Percentiles rank a stretch among this genome's conserved stretches.
These are phyloP conservation scores for Molanna angustata DNA, from an alignment of 2,888 invertebrate species.

Conservation along the genomic window DNA sequence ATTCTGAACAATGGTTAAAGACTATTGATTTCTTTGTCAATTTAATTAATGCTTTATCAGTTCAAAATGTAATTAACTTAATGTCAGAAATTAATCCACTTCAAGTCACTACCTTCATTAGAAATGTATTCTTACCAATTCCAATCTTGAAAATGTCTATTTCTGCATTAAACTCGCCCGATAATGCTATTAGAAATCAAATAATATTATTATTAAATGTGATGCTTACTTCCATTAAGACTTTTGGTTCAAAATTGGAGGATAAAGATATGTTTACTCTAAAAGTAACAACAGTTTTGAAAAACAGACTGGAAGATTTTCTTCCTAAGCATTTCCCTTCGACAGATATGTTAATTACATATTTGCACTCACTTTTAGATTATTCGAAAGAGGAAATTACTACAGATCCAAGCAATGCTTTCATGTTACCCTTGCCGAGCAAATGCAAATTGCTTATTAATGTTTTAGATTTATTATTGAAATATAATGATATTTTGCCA, in stretches of 20 bases:
- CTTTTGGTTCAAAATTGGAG: slow-evolving; percentile 55
- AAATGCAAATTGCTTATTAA: slow-evolving; percentile 43
- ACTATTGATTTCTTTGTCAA: slow-evolving; percentile 48
- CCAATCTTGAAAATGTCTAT: slow-evolving; percentile 50
- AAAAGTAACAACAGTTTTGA: slow-evolving; percentile 41
- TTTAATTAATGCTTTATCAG: slow-evolving; percentile 48
- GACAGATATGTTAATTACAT: slow-evolving; percentile 41
- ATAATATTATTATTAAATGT: slow-evolving; percentile 54
- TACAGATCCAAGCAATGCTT: slow-evolving; percentile 36
- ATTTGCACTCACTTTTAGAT: slow-evolving; percentile 43
- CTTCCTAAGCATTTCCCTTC: slow-evolving; percentile 50
- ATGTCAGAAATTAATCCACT: slow-evolving; percentile 46
- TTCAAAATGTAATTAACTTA: slow-evolving; percentile 50
- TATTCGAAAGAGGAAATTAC: slow-evolving; percentile 35
- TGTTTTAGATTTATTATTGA: slow-evolving; percentile 45
- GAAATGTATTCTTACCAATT: slow-evolving; percentile 51
- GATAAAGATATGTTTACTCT: slow-evolving; percentile 33
- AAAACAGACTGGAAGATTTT: slow-evolving; percentile 46
- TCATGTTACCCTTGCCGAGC: slow-evolving; percentile 41
- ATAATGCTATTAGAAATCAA: slow-evolving; percentile 47
- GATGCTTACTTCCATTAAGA: slow-evolving; percentile 52
- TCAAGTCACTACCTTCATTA: slow-evolving; percentile 55
- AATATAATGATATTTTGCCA: slow-evolving; percentile 49
- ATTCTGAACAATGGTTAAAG: slow-evolving; percentile 55
- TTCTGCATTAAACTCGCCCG: slow-evolving; percentile 40